Base-by-base conservation (phyloP, 2,888 invertebrate species). In the Oscheius onirici region DNA sequence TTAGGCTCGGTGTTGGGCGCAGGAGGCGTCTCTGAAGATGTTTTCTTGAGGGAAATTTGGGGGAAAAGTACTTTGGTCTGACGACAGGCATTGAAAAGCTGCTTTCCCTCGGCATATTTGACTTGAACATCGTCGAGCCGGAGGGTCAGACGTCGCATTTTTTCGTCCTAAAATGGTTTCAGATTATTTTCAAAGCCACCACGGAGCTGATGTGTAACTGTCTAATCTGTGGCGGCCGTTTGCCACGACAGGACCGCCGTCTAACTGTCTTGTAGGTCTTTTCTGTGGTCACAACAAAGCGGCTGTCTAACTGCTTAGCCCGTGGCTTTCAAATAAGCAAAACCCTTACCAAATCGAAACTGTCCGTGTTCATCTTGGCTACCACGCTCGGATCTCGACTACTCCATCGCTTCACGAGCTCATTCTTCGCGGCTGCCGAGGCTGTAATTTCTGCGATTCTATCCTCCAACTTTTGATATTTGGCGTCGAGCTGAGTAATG, bases 121-220 rank as follows among this genome's bases (percentile, higher is more conserved):
- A 63, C 70, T 22, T 70, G 43, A 5, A 54, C 5, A 10, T 51
- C 26, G 28, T 70, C 70, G 51, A 70, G 34, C 6, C 20, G 11
- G n/a, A 52, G 8, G 20, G 52, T 52, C 15, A 70, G n/a, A 13
- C 70, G 49, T 22, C 41, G 15, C 70, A 70, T 70, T 52, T 51
- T 70, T 17, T 70, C 70, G 24, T 70, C 63, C 63, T 63, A 34
- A 54, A 69, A 54, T 5, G 8, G n/a, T n/a, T n/a, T n/a, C n/a
- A n/a, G n/a, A n/a, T n/a, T n/a, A n/a, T n/a, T n/a, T n/a, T n/a
- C n/a, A n/a, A n/a, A n/a, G n/a, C n/a, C n/a, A n/a, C n/a, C n/a
- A n/a, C n/a, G n/a, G n/a, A n/a, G n/a, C n/a, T n/a, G n/a, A n/a
- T n/a, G n/a, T n/a, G n/a, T n/a, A n/a, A n/a, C n/a, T n/a, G n/a